Conservation (phyloP, 2,888 invertebrate species). For the Lathronympha strigana region DNA sequence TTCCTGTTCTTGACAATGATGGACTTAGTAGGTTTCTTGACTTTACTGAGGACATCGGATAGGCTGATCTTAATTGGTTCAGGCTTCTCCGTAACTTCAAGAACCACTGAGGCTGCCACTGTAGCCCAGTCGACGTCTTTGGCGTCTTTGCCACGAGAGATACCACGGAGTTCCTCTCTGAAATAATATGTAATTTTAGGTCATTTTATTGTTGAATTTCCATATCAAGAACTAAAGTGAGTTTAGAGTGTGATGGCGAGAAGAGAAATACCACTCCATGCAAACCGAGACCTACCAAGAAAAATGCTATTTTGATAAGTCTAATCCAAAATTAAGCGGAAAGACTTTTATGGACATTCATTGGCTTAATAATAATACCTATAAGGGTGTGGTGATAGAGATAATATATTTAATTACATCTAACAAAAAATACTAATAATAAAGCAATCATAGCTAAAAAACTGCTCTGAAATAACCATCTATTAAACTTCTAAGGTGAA, state of each 20-base stretch:
- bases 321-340: too few relatives aligned
- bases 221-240: not conserved
- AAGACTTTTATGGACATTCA: too few relatives aligned
- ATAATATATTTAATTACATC: not conserved
- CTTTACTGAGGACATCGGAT: constrained; percentile 87
- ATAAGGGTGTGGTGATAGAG: not conserved
- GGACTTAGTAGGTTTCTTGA: constrained; percentile 87
- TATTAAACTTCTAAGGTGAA: not conserved
- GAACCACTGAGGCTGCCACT: constrained; percentile 86
- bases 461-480: not conserved
- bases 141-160: constrained; percentile 91
- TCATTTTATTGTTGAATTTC: not conserved
- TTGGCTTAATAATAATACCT: too few relatives aligned
- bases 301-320: too few relatives aligned
- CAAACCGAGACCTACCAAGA: too few relatives aligned
- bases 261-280: too few relatives aligned
- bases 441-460: not conserved
- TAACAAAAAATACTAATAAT: not conserved
- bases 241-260: not conserved
- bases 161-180: constrained; percentile 93
- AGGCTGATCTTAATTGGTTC: constrained; percentile 91
- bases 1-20: constrained; percentile 82
- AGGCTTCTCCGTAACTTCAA: constrained; percentile 87
- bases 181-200: constrained; percentile 36
- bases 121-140: constrained; percentile 94